A percentile compares a stretch with the other conserved stretches of the same genome.
These are phyloP conservation scores for Anarhynchus alexandrinus DNA, from an alignment of 2,113 vertebrate species.

Conservation along the genomic window DNA sequence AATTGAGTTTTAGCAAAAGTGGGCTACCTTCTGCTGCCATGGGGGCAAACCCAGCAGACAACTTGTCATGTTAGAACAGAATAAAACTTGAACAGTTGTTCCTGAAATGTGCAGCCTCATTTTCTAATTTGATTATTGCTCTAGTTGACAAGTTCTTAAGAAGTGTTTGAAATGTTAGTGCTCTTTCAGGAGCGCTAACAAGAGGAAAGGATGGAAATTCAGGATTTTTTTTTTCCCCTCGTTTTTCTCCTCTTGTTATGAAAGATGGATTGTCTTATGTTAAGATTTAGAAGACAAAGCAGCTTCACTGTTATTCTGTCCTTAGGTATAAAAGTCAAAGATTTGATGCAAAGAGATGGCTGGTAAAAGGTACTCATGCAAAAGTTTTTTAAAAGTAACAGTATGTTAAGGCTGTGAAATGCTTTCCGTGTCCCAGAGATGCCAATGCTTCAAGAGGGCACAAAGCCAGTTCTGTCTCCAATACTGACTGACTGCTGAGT, in stretches of 20 bases:
- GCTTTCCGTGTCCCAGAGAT: neutral
- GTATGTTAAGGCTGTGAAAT: neutral
- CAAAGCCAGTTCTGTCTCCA: neutral
- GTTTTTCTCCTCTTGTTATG: neutral
- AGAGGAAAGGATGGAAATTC: neutral
- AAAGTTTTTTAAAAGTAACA: accelerated
- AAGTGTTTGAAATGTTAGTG: neutral
- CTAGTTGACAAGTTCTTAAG: neutral
- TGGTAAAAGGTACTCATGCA: neutral
- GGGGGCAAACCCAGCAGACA: neutral
- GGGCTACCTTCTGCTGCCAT: neutral
- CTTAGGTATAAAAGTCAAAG: neutral
- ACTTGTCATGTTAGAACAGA: neutral
- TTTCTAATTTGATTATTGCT: neutral
- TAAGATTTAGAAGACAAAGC: neutral
- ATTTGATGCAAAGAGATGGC: neutral
- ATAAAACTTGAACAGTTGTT: neutral
- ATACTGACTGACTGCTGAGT: neutral
- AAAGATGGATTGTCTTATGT: neutral
- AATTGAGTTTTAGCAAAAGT: neutral
- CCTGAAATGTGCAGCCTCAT: neutral
- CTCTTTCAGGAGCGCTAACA: neutral
- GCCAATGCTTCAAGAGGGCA: neutral
- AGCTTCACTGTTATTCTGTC: neutral
- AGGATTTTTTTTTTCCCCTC: neutral